Percentiles rank a stretch among this genome's conserved stretches.
Evolutionary conservation across 2,797 vertebrate species (phyloP).

Genomic region (Mormyrops boulengeri): DNA sequence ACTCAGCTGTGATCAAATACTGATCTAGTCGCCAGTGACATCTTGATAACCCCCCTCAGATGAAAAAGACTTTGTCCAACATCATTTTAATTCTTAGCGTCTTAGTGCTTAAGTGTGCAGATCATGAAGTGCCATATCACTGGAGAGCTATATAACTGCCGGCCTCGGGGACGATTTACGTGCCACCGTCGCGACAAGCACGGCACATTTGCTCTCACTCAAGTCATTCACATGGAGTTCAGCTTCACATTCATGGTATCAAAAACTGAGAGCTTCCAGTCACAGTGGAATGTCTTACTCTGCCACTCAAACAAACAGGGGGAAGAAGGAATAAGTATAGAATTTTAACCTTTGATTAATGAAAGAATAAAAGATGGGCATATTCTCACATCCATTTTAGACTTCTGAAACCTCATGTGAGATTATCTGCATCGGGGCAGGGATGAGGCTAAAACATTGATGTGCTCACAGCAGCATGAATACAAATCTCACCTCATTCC

Average conservation of each 20-base stretch:
- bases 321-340: not conserved
- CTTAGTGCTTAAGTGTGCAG: constrained; percentile 26
- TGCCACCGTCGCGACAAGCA: not conserved
- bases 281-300: not conserved
- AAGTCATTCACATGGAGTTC: not conserved
- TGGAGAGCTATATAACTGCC: constrained; percentile 30
- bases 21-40: constrained; percentile 25
- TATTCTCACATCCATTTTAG: not conserved
- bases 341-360: not conserved
- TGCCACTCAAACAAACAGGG: not conserved
- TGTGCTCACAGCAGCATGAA: not conserved
- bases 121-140: constrained; percentile 27
- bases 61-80: constrained; percentile 22
- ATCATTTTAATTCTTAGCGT: constrained; percentile 29
- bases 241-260: not conserved
- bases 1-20: constrained; percentile 15
- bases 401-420: not conserved
- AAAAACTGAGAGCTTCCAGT: not conserved
- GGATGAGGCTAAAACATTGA: not conserved
- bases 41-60: constrained; percentile 33
- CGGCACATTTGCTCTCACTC: not conserved
- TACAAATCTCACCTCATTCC: not conserved
- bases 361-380: not conserved
- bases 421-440: not conserved
- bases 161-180: constrained; percentile 17